A percentile compares a stretch with the other conserved stretches of the same genome.
Evolutionary conservation across 2,888 invertebrate genomes (phyloP).

Genomic region (Dione juno): DNA sequence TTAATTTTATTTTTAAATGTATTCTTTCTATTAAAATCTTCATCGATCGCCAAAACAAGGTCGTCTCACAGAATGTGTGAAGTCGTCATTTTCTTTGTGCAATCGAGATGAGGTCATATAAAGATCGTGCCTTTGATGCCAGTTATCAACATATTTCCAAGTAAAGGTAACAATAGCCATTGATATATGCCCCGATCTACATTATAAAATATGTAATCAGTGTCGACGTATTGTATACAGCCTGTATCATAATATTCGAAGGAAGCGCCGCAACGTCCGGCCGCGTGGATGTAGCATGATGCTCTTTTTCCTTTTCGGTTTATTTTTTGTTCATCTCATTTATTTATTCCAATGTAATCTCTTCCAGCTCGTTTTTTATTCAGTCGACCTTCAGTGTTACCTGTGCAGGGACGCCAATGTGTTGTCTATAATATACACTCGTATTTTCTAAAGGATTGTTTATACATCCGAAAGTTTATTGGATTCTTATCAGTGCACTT

Average conservation of each 20-base stretch:
- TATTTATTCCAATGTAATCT: constrained; percentile 85
- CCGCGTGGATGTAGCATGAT: constrained; percentile 82
- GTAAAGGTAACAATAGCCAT: constrained; percentile 50
- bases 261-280: constrained; percentile 84
- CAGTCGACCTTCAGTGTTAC: constrained; percentile 83
- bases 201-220: constrained; percentile 2
- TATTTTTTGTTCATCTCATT: constrained; percentile 84
- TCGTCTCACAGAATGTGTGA: constrained; percentile 50
- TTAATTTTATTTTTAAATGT: too few species aligned
- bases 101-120: constrained; percentile 55
- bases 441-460: constrained; percentile 53
- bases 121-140: constrained; percentile 59
- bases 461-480: constrained; percentile 9
- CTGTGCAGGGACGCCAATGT: constrained; percentile 78
- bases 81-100: constrained; percentile 74
- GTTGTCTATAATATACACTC: constrained; percentile 61
- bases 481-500: constrained; percentile 22
- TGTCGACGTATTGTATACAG: constrained; percentile 49
- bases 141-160: constrained; percentile 57
- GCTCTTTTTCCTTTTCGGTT: constrained; percentile 79
- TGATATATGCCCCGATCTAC: constrained; percentile 35
- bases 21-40: too few species aligned
- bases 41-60: constrained; percentile 22
- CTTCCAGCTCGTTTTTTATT: constrained; percentile 83
- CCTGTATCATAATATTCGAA: constrained; percentile 75